Percentiles rank a stretch among this genome's conserved stretches.
phyloP scores from a whole-genome alignment of 2,888 invertebrate genomes.

The Rhingia campestris region DNA sequence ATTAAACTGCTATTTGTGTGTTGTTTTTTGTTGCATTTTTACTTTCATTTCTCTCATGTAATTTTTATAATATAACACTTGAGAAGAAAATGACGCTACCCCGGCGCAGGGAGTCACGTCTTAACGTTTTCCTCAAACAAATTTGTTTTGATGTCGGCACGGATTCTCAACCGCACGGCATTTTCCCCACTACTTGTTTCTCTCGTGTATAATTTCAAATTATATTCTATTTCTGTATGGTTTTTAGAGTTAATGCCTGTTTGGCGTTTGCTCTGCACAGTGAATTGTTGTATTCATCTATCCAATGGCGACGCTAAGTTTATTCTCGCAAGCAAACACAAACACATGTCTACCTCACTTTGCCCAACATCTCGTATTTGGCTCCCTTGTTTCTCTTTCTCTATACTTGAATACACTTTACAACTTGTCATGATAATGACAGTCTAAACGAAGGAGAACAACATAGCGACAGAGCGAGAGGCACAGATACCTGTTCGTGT shows the following conservation, averaged over 20 bases:
- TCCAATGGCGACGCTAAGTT: conserved; percentile 50
- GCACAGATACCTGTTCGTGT: conserved; percentile 63
- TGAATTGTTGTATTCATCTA: conserved; percentile 33
- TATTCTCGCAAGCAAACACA: conserved; percentile 45
- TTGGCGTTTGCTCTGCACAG: conserved; percentile 38
- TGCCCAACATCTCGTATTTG: neutral
- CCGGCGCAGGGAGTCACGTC: conserved; percentile 13
- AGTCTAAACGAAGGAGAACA: conserved; percentile 12
- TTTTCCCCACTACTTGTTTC: conserved; percentile 4
- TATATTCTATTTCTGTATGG: conserved; percentile 67
- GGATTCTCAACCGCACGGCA: conserved; percentile 50
- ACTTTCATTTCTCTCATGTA: conserved; percentile 23
- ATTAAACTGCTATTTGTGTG: conserved; percentile 29
- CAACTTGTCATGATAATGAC: conserved; percentile 70
- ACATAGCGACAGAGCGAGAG: conserved; percentile 30
- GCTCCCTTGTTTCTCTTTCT: conserved; percentile 27
- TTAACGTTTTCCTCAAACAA: conserved; percentile 23
- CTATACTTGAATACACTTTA: conserved; percentile 54
- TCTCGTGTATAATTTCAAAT: conserved; percentile 45
- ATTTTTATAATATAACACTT: conserved; percentile 51
- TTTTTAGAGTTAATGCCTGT: conserved; percentile 62
- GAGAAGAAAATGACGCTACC: conserved; percentile 49
- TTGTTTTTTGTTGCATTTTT: conserved; percentile 12
- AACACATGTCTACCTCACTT: conserved; percentile 35
- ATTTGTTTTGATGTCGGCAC: conserved; percentile 64